Conservation (phyloP, 2,888 invertebrate genomes). For the Hedychridium roseum region DNA sequence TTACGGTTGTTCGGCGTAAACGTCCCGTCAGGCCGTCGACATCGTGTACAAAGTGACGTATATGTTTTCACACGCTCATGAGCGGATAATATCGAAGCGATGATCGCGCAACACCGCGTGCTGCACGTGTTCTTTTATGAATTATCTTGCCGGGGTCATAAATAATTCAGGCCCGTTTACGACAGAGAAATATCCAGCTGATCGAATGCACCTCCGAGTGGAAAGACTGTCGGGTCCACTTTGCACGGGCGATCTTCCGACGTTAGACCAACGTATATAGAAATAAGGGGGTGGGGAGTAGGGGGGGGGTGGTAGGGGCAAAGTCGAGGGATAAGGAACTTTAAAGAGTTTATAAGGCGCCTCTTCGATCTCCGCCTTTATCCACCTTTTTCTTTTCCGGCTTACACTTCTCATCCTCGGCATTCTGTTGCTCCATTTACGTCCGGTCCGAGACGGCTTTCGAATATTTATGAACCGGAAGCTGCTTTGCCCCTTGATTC, state of each 20-base stretch:
- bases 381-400: too few species aligned
- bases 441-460: conserved; percentile 37
- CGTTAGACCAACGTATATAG: conserved; percentile 3
- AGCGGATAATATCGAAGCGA: neutral
- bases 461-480: conserved; percentile 47
- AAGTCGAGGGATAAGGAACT: conserved; percentile 32
- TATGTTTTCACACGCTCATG: neutral
- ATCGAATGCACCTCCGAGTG: conserved; percentile 28
- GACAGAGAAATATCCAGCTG: conserved; percentile 31
- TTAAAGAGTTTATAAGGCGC: conserved; percentile 39
- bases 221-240: conserved; percentile 8
- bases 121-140: conserved; percentile 34
- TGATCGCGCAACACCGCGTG: too few species aligned
- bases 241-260: neutral
- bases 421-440: too few species aligned
- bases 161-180: conserved; percentile 49
- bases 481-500: too few species aligned
- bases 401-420: neutral
- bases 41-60: too few species aligned
- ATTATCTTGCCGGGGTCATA: conserved; percentile 39
- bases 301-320: conserved; percentile 1
- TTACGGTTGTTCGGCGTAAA: too few species aligned
- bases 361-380: too few species aligned
- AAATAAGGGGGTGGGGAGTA: conserved; percentile 11
- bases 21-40: too few species aligned